Evolutionary conservation across 1,140 invertebrate genomes (phyloP).

Genomic region (Micrasema minimum): DNA sequence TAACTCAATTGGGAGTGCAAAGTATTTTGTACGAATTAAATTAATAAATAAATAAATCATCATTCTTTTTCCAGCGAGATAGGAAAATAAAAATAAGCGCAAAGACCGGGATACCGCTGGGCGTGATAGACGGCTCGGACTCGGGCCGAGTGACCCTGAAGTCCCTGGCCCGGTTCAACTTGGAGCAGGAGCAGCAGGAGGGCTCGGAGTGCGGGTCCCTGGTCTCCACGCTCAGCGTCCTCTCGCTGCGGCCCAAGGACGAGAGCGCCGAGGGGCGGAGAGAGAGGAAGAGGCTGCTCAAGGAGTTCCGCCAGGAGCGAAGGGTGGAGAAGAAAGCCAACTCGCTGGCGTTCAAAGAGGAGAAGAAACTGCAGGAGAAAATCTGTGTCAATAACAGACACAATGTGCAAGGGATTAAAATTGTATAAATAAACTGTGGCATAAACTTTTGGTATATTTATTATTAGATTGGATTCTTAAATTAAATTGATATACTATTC

Average conservation of each 20-base stretch:
- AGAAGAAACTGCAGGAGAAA: slow-evolving; percentile 85
- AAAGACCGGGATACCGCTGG: slow-evolving; percentile 79
- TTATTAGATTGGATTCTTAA: too few relatives aligned
- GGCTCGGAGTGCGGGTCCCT: slow-evolving; percentile 73
- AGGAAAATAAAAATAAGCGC: slow-evolving; percentile 77
- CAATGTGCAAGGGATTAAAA: slow-evolving; percentile 78
- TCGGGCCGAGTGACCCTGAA: slow-evolving; percentile 74
- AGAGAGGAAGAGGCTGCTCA: slow-evolving; percentile 83
- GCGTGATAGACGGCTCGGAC: slow-evolving; percentile 68
- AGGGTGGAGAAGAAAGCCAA: slow-evolving; percentile 90
- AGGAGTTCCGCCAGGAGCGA: slow-evolving; percentile 85
- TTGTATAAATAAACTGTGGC: slow-evolving; percentile 64
- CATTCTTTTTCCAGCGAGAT: slow-evolving; percentile 59
- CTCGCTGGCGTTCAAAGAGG: slow-evolving; percentile 86
- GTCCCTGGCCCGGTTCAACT: slow-evolving; percentile 74
- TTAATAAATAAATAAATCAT: too few relatives aligned
- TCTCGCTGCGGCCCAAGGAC: slow-evolving; percentile 81
- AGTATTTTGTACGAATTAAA: too few relatives aligned
- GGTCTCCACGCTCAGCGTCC: slow-evolving; percentile 73
- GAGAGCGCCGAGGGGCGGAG: slow-evolving; percentile 86
- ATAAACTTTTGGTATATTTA: too few relatives aligned
- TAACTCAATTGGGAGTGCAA: too few relatives aligned
- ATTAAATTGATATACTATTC: too few relatives aligned
- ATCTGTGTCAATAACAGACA: slow-evolving; percentile 78
- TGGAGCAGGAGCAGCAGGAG: slow-evolving; percentile 60